Base-by-base conservation (phyloP, 2,113 vertebrate species). In the Penelope pileata region DNA sequence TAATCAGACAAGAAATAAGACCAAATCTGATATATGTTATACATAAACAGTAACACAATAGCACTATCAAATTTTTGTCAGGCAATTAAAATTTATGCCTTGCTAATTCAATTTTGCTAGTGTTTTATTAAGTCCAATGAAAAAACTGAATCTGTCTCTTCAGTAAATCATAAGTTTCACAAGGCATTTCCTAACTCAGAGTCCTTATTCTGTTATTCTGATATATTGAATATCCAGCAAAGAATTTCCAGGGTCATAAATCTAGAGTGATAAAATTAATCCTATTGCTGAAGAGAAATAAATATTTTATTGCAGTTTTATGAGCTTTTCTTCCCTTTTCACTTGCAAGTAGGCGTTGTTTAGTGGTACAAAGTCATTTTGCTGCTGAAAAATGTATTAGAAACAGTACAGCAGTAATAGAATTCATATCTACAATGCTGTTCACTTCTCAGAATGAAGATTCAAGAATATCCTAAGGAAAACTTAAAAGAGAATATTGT, bases 251-350 rank as follows among this genome's bases (percentile, higher is more conserved):
- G 87, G 85, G 87, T 97, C 97, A 97, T 98, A 98, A 98, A 98
- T 98, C 98, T 95, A 94, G 73, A 94, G 80, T 96, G 97, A 98
- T 98, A 97, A 98, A 98, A 98, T 98, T 98, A 98, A 98, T 97
- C 97, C 85, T 96, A 96, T 96, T 95, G 77, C 95, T 96, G 97
- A 97, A 96, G 87, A 97, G 93, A 98, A 98, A 98, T 98, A 98
- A 98, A 98, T 98, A 98, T 98, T 98, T 98, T 97, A 98, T 98
- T 97, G 91, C 92, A 92, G 68, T 96, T 98, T 98, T 98, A 98
- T 98, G 97, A 98, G 96, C 73, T 97, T 98, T 98, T 96, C 91
- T 97, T 97, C 96, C 90, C 76, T 94, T 96, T 97, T 96, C 77
- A 83, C 86, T 98, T 12, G 6, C 83, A 97, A 93, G 94, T 96